phyloP scores from a whole-genome alignment of 2,797 vertebrate genomes.

The Cyclopterus lumpus region DNA sequence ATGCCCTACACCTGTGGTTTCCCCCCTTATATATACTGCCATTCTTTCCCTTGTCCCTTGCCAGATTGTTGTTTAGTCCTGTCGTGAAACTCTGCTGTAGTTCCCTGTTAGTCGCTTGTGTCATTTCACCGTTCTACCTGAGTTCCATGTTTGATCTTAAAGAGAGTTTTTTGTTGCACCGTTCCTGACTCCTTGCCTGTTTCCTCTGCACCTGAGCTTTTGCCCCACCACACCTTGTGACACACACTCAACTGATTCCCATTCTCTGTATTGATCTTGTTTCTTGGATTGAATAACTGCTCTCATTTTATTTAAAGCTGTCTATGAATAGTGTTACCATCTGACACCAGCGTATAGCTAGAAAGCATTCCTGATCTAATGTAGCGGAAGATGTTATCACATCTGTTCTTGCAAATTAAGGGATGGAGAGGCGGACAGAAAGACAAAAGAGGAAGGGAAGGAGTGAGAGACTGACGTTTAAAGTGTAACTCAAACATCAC shows the following conservation, averaged over 20 bases:
- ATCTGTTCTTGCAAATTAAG: constrained; percentile 52
- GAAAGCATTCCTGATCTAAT: constrained; percentile 61
- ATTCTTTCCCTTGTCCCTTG: no score
- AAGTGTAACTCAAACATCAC: constrained; percentile 1
- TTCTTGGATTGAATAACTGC: constrained; percentile 33
- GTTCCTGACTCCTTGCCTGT: no score
- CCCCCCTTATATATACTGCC: no score
- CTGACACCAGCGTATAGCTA: constrained; percentile 34
- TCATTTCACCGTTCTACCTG: no score
- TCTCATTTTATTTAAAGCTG: constrained; percentile 71
- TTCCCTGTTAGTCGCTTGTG: no score
- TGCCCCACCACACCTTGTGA: no score
- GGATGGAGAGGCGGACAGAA: not conserved
- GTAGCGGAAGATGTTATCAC: constrained; percentile 61
- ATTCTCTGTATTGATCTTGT: constrained; percentile 10
- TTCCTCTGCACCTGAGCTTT: no score
- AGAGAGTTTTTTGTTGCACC: no score
- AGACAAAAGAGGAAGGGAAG: constrained; percentile 25
- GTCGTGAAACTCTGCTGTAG: no score
- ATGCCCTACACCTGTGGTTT: no score
- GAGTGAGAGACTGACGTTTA: constrained; percentile 16
- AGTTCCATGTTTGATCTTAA: no score
- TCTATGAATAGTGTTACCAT: constrained; percentile 65
- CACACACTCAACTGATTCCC: constrained; percentile 14
- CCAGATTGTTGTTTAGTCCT: no score